These are phyloP conservation scores for Ceratoteleas bidentatus DNA, from an alignment of 1,140 invertebrate species.

Conservation along the genomic window DNA sequence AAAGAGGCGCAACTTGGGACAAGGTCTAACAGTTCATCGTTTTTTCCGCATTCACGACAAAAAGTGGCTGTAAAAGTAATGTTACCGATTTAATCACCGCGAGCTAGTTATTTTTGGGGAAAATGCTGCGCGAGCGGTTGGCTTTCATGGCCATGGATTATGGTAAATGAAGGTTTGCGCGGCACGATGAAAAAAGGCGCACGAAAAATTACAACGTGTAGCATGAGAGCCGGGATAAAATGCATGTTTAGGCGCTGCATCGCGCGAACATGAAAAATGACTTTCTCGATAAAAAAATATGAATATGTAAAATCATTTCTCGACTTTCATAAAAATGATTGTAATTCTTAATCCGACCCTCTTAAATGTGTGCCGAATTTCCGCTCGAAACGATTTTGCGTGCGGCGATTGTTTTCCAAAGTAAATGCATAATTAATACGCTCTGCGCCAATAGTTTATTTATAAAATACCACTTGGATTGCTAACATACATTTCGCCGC, in stretches of 20 bases:
- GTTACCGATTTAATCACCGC: conserved; percentile 9
- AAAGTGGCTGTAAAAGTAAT: conserved; percentile 29
- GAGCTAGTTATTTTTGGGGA: conserved; percentile 17
- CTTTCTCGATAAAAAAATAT: conserved; percentile 28
- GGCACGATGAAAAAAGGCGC: conserved; percentile 26
- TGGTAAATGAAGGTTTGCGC: conserved; percentile 24
- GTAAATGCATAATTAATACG: not conserved
- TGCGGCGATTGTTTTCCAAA: not conserved
- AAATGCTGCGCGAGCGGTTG: conserved; percentile 14
- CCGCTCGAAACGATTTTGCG: not conserved
- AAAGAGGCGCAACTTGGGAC: conserved; percentile 19
- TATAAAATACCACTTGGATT: not conserved
- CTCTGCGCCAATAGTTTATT: not conserved
- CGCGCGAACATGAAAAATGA: conserved; percentile 24
- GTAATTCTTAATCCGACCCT: conserved; percentile 13
- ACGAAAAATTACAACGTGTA: conserved; percentile 39
- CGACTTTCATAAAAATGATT: conserved; percentile 31
- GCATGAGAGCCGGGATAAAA: conserved; percentile 37
- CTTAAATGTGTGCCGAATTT: conserved; percentile 12
- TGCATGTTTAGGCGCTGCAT: conserved; percentile 23
- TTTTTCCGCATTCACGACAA: conserved; percentile 22
- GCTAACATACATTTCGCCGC: not conserved
- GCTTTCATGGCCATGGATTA: conserved; percentile 11
- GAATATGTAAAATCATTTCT: conserved; percentile 36
- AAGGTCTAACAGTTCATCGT: conserved; percentile 42